Evolutionary conservation across 2,888 invertebrate genomes (phyloP).

Genomic region (Platycnemis pennipes): DNA sequence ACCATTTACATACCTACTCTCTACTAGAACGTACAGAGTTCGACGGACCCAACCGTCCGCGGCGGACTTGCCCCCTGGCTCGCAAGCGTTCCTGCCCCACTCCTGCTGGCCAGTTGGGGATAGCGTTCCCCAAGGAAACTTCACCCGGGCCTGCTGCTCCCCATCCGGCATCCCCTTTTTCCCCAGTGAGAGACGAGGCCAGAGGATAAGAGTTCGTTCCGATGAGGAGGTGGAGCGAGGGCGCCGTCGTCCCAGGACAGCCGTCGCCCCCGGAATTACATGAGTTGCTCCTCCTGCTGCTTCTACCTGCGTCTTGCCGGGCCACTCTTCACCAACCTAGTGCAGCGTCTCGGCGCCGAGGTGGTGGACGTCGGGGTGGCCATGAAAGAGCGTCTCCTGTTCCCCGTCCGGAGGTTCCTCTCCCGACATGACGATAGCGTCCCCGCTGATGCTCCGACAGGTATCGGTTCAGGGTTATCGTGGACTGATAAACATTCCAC

Average conservation of each 20-base stretch:
- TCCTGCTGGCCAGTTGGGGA: too few species aligned
- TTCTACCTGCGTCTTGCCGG: conserved; percentile 73
- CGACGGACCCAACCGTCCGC: too few species aligned
- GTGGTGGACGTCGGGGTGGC: conserved; percentile 73
- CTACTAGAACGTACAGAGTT: background rate
- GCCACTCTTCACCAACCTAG: conserved; percentile 73
- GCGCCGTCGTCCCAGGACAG: background rate
- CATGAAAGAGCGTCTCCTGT: conserved; percentile 71
- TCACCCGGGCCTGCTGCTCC: background rate
- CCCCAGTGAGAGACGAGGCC: background rate
- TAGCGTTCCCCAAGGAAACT: too few species aligned
- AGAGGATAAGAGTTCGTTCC: background rate
- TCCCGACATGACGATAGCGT: conserved; percentile 72
- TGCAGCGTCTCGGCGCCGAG: conserved; percentile 73
- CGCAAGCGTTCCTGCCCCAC: too few species aligned
- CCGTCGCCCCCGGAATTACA: background rate
- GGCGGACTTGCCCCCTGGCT: too few species aligned
- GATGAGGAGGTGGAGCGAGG: background rate
- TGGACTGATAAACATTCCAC: too few species aligned
- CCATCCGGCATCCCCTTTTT: background rate
- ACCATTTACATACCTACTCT: background rate
- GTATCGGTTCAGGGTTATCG: too few species aligned
- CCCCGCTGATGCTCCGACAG: conserved; percentile 69
- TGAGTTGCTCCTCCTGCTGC: conserved; percentile 69
- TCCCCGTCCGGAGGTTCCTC: conserved; percentile 71